Conservation (phyloP, 2,113 vertebrate genomes). For the Podiceps cristatus region DNA sequence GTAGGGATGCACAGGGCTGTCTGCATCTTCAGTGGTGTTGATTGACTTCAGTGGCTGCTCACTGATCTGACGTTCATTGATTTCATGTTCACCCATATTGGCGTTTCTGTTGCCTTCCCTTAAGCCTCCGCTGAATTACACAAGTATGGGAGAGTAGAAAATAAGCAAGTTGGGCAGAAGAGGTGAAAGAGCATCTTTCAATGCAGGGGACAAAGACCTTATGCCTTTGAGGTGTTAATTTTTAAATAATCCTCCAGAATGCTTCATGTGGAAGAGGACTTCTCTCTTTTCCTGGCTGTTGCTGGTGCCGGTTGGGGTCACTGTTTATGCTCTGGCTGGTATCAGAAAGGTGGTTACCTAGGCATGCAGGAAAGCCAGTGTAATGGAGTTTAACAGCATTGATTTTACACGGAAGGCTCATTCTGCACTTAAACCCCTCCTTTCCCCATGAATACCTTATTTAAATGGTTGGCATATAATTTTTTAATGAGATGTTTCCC, state of each 20-base stretch:
- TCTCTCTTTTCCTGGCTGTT: neutral
- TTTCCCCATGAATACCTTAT: conserved; percentile 22
- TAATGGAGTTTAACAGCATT: conserved; percentile 58
- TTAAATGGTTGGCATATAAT: conserved; percentile 43
- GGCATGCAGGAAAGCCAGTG: neutral
- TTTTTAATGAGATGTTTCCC: conserved; percentile 46
- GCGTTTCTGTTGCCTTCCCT: neutral
- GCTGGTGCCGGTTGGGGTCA: neutral
- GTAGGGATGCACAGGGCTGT: neutral
- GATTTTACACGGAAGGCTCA: conserved; percentile 27
- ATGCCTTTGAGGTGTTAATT: neutral
- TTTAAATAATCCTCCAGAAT: neutral
- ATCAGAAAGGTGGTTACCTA: neutral
- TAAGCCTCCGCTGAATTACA: neutral
- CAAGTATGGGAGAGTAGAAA: neutral
- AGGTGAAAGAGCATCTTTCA: neutral
- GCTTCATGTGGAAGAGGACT: neutral
- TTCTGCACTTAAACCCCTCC: conserved; percentile 48
- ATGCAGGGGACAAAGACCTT: rapidly evolving
- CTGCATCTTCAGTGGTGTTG: too few relatives aligned
- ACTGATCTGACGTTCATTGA: rapidly evolving
- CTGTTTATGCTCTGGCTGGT: neutral
- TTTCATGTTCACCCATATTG: neutral
- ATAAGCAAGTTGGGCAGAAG: neutral
- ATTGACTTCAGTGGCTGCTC: neutral